These are phyloP conservation scores for Tenualosa thibaudeaui DNA, from an alignment of 2,797 vertebrate genomes.

Conservation along the genomic window DNA sequence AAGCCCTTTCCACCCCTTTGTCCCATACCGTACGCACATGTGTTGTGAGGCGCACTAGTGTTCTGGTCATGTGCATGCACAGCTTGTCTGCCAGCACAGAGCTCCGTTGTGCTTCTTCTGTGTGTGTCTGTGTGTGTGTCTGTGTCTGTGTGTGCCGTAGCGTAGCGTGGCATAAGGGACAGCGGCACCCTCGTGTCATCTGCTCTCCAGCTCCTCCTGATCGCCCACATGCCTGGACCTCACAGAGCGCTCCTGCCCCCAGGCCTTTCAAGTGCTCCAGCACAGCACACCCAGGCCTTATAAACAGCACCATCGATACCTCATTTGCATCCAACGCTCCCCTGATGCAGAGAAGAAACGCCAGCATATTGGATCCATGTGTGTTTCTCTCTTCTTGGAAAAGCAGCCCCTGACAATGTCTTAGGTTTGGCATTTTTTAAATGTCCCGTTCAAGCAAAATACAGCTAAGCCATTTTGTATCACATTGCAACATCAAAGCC, in stretches of 20 bases:
- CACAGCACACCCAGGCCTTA: constrained; percentile 53
- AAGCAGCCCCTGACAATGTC: constrained; percentile 2
- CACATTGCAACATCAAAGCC: constrained; percentile 9
- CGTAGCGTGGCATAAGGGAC: constrained; percentile 36
- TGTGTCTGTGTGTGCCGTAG: neutral
- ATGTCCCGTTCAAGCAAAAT: constrained; percentile 7
- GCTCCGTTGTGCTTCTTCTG: constrained; percentile 2
- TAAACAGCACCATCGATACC: constrained; percentile 70
- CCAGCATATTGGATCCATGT: constrained; percentile 56
- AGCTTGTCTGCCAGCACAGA: neutral
- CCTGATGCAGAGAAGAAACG: constrained; percentile 44
- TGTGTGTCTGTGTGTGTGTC: no score
- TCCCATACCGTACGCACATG: constrained; percentile 7
- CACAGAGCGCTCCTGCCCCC: constrained; percentile 55
- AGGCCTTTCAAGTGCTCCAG: constrained; percentile 62
- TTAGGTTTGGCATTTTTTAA: constrained; percentile 8
- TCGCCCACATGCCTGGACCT: constrained; percentile 57
- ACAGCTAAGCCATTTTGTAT: constrained; percentile 15
- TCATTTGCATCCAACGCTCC: constrained; percentile 56
- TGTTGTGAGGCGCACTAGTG: neutral
- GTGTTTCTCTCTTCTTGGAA: constrained; percentile 20
- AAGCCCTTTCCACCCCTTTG: neutral
- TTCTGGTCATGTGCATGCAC: neutral
- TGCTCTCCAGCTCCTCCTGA: constrained; percentile 64
- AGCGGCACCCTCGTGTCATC: constrained; percentile 62